These are phyloP conservation scores for Trichosurus vulpecula DNA, from an alignment of 2,797 vertebrate species.

Conservation along the genomic window DNA sequence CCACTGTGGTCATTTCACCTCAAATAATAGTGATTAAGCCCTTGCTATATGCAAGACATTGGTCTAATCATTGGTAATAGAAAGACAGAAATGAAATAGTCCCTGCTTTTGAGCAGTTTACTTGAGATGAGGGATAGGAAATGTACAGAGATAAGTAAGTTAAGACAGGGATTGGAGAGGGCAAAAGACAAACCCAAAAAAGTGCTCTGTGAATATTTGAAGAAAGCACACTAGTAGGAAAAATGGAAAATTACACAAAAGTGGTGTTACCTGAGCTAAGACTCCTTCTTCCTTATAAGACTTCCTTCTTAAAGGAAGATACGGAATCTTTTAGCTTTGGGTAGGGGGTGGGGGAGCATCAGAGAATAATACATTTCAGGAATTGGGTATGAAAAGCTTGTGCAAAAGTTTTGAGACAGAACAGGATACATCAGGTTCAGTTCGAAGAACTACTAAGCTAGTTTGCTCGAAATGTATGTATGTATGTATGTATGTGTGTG, in stretches of 20 bases:
- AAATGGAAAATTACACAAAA: not conserved
- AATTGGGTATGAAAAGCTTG: not conserved
- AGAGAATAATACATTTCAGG: not conserved
- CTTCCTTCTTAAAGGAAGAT: not conserved
- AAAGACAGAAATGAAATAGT: not conserved
- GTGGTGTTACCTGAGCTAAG: not conserved
- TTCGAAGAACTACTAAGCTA: not conserved
- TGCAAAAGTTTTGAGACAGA: not conserved
- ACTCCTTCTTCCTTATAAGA: too few species aligned
- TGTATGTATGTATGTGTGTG: constrained; percentile 61
- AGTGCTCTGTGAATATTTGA: not conserved
- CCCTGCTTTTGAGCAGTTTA: not conserved
- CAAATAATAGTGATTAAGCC: not conserved
- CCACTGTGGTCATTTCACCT: not conserved
- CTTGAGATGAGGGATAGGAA: not conserved
- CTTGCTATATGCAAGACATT: not conserved
- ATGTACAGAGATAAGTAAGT: not conserved
- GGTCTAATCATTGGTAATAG: not conserved
- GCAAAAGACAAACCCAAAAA: not conserved
- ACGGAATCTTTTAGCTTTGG: not conserved
- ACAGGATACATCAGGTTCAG: not conserved
- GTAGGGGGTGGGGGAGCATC: constrained; percentile 19
- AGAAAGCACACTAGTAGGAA: not conserved
- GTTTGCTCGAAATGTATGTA: constrained; percentile 31
- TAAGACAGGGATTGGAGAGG: not conserved